These are phyloP conservation scores for Lepus europaeus DNA, from an alignment of 2,113 vertebrate species.

Conservation along the genomic window DNA sequence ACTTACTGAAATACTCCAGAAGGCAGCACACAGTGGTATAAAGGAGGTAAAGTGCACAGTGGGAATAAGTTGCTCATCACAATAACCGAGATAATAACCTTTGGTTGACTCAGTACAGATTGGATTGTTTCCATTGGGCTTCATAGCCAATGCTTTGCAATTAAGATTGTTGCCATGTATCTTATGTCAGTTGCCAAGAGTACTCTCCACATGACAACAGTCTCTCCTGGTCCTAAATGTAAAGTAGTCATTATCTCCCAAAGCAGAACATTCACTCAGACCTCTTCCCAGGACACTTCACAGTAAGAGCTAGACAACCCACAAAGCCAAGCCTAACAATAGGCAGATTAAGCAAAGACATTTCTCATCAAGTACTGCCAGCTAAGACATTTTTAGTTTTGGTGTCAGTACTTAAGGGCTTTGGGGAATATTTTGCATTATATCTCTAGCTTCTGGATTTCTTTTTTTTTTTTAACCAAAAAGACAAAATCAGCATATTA, in stretches of 20 bases:
- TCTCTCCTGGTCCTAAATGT: slow-evolving; percentile 37
- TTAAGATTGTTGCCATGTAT: background rate
- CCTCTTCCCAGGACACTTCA: background rate
- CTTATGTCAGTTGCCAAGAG: background rate
- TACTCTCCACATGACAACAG: background rate
- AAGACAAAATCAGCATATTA: slow-evolving; percentile 39
- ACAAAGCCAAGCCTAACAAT: background rate
- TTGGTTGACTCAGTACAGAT: background rate
- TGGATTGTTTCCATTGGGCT: background rate
- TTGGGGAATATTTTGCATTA: slow-evolving; percentile 31
- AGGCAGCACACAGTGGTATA: background rate
- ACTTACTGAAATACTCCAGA: background rate
- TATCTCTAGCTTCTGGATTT: background rate
- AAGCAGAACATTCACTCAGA: slow-evolving; percentile 24
- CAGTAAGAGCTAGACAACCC: background rate
- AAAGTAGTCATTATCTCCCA: slow-evolving; percentile 35
- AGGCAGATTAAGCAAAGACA: background rate
- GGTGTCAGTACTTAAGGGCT: slow-evolving; percentile 15
- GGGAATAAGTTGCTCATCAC: background rate
- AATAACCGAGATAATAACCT: background rate
- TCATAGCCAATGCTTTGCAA: background rate
- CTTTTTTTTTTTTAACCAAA: background rate
- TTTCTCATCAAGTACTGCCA: background rate
- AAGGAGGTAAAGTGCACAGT: background rate
- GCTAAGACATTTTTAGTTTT: slow-evolving; percentile 23